Conservation (phyloP, 1,140 invertebrate species). For the Tetramorium parvispinum region DNA sequence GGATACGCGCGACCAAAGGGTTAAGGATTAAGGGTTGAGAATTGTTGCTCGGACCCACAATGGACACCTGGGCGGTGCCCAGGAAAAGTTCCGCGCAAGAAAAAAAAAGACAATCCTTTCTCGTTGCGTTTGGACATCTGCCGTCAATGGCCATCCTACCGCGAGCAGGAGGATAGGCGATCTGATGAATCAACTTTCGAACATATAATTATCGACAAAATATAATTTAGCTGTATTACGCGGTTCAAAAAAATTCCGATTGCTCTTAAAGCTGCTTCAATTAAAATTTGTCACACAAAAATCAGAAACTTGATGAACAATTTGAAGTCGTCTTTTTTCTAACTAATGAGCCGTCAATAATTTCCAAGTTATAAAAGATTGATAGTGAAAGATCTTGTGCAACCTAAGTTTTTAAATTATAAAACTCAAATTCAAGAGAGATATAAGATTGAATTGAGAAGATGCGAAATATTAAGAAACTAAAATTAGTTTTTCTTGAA, state of each 20-base stretch:
- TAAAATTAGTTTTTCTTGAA: background rate
- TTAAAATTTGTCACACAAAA: background rate
- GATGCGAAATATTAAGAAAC: background rate
- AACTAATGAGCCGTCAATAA: background rate
- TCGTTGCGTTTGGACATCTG: constrained; percentile 74
- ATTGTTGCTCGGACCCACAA: constrained; percentile 75
- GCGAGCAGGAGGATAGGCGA: constrained; percentile 12
- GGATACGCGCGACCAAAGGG: constrained; percentile 80
- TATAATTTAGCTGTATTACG: background rate
- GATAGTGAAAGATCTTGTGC: background rate
- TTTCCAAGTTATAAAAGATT: background rate
- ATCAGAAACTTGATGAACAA: background rate
- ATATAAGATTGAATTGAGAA: constrained; percentile 27
- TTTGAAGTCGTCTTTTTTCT: background rate
- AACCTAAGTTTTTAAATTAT: background rate
- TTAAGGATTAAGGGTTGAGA: constrained; percentile 80
- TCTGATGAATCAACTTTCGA: constrained; percentile 36
- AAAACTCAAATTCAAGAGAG: background rate
- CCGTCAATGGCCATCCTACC: constrained; percentile 63
- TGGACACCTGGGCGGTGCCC: constrained; percentile 79
- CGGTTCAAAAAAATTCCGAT: background rate
- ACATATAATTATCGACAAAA: background rate
- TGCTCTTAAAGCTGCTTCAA: background rate
- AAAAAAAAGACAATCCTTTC: constrained; percentile 70
- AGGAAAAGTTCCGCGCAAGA: constrained; percentile 66